Base-by-base conservation (phyloP, 2,113 vertebrate species). In the Tursiops truncatus region DNA sequence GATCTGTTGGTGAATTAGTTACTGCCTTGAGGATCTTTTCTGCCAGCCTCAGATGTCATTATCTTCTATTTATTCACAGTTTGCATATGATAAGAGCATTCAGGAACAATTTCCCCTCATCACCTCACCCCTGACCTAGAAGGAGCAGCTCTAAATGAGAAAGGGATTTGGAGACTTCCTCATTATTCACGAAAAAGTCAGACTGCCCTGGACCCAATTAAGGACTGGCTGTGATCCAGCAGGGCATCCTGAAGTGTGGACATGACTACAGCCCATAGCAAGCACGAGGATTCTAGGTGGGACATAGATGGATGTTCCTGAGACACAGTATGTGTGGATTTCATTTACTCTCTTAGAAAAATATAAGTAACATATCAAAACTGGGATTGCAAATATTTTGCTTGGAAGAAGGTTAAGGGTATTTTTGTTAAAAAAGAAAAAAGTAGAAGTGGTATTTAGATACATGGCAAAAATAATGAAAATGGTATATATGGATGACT, bases 401-500 rank as follows among this genome's bases (percentile, higher is more conserved):
- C 77, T 92, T 91, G 58, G 20, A 74, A 62, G 47, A 73, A 85
- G 18, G 8, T 60, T n/a, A 70, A 56, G 26, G 23, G 3, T 10
- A 6, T 76, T 76, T 77, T 18, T 47, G 18, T 89, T 84, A 8
- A 83, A 76, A 25, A 47, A 62, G 28, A 15, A 14, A 28, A 67
- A 28, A 31, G 3, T 6, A 44, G 25, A 70, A 20, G 7, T 36
- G 21, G 17, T n/a, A 15, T 25, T 86, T 62, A 56, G 44, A n/a
- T 25, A 31, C 6, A 2, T 20, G 38, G 60, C n/a, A 21, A 74
- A 44, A 60, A 28, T 1, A 25, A 10, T 25, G 81, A 47, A 84
- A 25, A 11, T 3, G 6, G 26, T 2, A 0, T 10, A 18, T 1
- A 1, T 62, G 33, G n/a, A n/a, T 3, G 14, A 28, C 26, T 1